Evolutionary conservation across 2,797 vertebrate genomes (phyloP), one percentile per base, ranked within the genome.

Genomic region (Eidolon dupreanum): DNA sequence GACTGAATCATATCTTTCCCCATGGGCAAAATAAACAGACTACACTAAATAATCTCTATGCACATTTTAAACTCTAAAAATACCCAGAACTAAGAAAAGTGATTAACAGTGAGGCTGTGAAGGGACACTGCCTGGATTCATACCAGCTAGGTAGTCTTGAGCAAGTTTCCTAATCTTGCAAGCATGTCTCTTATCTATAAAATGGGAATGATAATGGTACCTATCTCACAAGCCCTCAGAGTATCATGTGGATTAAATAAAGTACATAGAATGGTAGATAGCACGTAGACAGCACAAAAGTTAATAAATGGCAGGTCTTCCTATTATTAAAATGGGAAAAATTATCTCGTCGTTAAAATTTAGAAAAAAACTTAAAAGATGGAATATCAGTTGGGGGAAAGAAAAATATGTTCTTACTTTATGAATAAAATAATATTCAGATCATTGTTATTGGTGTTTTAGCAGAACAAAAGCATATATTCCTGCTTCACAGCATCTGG

Each of bases 371-470:
- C 33, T 79, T 88, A 17, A 53, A 93, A 90, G 51, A 41, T 90
- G 10, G 49, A 75, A 89, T 49, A 75, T 57, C 31, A 93, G 55
- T 49, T n/a, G 8, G 19, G 12, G 15, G 16, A 53, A 83, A 68
- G 33, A 66, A n/a, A 36, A 66, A 77, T 41, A 77, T 59, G 86
- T 43, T 46, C 63, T 71, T 75, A 31, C 26, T 63, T 51, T 31
- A 59, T 57, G 73, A 86, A 89, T 53, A 92, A 83, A 94, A 63
- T 57, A 92, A 66, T 68, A 83, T 26, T 86, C 46, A 70, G n/a
- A 71, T 8, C 31, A 79, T 6, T 63, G 26, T 43, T 26, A 24
- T 9, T 89, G 36, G n/a, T 59, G 19, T 61, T 79, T 70, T 36
- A 43, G 22, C 33, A 28, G 2, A 13, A 15, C 16, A 16, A 43